These are phyloP conservation scores for Lepidurus apus DNA, from an alignment of 1,140 invertebrate species.

Conservation along the genomic window DNA sequence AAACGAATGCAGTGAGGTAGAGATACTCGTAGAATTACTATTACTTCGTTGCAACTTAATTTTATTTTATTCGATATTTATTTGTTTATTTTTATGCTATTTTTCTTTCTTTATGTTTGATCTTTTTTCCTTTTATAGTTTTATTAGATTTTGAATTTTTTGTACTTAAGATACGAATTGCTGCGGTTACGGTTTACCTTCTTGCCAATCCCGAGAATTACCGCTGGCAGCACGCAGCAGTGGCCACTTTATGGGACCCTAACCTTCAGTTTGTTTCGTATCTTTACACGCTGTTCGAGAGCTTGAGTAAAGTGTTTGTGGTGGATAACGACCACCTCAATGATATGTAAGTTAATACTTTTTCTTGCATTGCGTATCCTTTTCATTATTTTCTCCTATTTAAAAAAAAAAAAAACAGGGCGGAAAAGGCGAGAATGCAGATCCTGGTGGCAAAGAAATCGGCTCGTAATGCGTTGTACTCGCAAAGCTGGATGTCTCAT, in stretches of 20 bases:
- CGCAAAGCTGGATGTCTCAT: not conserved
- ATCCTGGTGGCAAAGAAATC: not conserved
- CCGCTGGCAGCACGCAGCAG: constrained; percentile 39
- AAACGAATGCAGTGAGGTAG: not conserved
- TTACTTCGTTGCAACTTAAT: not conserved
- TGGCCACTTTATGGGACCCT: constrained; percentile 37
- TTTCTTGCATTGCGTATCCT: not conserved
- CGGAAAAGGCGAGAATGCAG: constrained; percentile 11
- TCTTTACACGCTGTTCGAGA: constrained; percentile 37
- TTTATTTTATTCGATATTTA: constrained; percentile 25
- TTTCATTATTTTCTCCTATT: not conserved
- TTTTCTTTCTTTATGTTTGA: constrained; percentile 19
- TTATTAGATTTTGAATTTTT: constrained; percentile 22
- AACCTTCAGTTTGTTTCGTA: constrained; percentile 38
- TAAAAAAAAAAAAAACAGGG: not conserved
- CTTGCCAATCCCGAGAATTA: constrained; percentile 36
- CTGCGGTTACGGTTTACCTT: constrained; percentile 38
- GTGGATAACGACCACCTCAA: not conserved
- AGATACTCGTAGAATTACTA: not conserved
- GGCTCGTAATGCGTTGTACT: not conserved
- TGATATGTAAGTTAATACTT: not conserved
- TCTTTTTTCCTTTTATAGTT: not conserved
- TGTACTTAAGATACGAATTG: constrained; percentile 36
- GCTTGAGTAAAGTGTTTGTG: constrained; percentile 30
- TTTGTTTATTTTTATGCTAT: constrained; percentile 22